Evolutionary conservation across 2,888 invertebrate genomes (phyloP).

Genomic region (Perizoma affinitatum): DNA sequence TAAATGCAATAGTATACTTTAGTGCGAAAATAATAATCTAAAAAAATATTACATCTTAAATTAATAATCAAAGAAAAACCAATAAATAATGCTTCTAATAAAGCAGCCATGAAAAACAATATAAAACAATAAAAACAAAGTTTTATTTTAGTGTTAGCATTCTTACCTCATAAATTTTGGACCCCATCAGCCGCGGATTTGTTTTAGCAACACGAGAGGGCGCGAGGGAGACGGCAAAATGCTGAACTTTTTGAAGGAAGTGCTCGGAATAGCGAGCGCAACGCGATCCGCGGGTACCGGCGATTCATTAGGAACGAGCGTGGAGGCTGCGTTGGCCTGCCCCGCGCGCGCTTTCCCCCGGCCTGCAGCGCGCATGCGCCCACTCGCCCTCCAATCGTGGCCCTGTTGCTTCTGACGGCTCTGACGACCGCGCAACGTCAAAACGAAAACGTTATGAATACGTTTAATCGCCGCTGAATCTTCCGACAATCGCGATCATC

Average conservation of each 20-base stretch:
- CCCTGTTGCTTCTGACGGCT: conserved; percentile 82
- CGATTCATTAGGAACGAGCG: conserved; percentile 80
- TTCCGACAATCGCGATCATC: conserved; percentile 71
- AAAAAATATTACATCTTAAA: background rate
- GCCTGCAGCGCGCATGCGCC: conserved; percentile 61
- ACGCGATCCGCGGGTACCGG: conserved; percentile 79
- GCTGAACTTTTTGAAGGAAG: conserved; percentile 73
- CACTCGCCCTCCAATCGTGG: conserved; percentile 66
- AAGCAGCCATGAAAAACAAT: background rate
- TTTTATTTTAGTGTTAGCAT: conserved; percentile 20
- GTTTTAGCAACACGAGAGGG: conserved; percentile 65
- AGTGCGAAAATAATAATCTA: background rate
- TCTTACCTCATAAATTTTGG: conserved; percentile 60
- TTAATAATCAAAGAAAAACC: background rate
- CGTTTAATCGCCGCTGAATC: conserved; percentile 74
- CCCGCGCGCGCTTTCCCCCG: conserved; percentile 50
- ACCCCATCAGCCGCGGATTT: conserved; percentile 57
- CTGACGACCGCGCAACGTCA: conserved; percentile 73
- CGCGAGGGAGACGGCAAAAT: conserved; percentile 74
- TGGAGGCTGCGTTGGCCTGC: conserved; percentile 73
- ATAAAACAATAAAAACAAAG: conserved; percentile 19
- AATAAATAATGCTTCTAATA: background rate
- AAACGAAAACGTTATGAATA: conserved; percentile 79
- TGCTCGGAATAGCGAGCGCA: conserved; percentile 70
- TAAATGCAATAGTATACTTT: no score